Conservation (phyloP, 2,113 vertebrate genomes). For the Stegostoma tigrinum region DNA sequence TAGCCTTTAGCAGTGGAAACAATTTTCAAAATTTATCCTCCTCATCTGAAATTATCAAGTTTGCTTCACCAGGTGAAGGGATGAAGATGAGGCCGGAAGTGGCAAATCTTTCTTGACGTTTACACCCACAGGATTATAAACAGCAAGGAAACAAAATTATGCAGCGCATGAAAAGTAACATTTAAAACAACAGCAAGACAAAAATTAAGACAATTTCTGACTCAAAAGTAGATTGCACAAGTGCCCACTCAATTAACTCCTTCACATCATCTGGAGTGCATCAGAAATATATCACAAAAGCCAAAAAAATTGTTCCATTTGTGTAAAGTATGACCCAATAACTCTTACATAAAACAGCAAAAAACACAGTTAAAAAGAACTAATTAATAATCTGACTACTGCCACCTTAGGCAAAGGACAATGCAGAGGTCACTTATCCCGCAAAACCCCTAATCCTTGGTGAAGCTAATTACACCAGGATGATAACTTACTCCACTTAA, state of each 20-base stretch:
- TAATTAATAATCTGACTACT: neutral
- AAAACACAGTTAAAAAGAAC: neutral
- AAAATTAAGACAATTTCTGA: neutral
- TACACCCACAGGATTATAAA: neutral
- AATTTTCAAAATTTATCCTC: neutral
- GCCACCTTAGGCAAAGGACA: neutral
- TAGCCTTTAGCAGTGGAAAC: neutral
- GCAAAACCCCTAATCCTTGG: neutral
- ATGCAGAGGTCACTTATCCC: neutral
- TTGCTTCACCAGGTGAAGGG: neutral
- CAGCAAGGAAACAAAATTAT: slow-evolving; percentile 4
- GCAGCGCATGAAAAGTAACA: neutral
- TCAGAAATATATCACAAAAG: neutral
- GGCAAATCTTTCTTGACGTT: neutral
- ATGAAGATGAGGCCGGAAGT: neutral
- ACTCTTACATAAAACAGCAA: neutral
- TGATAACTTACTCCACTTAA: neutral
- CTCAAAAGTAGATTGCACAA: neutral
- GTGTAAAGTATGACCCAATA: neutral
- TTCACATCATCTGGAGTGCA: slow-evolving; percentile 15
- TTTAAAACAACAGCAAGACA: no score
- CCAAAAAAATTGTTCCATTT: neutral
- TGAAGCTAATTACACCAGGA: neutral
- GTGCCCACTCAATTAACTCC: neutral
- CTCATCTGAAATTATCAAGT: neutral